Evolutionary conservation across 1,140 invertebrate species (phyloP).

Genomic region (Drosophila subpulchrella): DNA sequence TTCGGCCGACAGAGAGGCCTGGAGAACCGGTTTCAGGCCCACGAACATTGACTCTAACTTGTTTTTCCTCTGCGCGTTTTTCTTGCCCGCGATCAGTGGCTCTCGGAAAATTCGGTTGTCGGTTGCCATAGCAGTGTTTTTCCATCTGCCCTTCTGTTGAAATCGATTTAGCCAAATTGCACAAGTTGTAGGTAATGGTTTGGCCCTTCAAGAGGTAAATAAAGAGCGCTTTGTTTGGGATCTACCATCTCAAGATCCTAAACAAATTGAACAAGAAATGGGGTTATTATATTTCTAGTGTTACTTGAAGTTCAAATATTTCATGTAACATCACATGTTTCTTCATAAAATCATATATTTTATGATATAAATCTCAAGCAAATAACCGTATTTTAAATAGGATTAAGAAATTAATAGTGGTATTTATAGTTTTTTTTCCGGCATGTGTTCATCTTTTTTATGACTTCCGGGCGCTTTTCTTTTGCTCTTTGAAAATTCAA

Average conservation of each 20-base stretch:
- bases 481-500: constrained; percentile 26
- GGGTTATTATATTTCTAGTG: neutral
- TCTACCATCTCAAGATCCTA: neutral
- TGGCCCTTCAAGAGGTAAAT: neutral
- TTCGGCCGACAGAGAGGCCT: constrained; percentile 1
- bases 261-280: neutral
- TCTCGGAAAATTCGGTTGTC: constrained; percentile 36
- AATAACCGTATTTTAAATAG: constrained; percentile 4
- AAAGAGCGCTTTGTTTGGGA: neutral
- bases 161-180: constrained; percentile 7
- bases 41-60: constrained; percentile 31
- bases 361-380: neutral
- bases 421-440: constrained; percentile 8
- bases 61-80: constrained; percentile 14
- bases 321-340: too few relatives aligned
- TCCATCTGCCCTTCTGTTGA: constrained; percentile 15
- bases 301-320: too few relatives aligned
- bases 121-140: constrained; percentile 21
- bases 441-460: constrained; percentile 16
- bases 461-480: neutral
- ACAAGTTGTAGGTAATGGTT: neutral
- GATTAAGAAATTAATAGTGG: neutral
- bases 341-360: too few relatives aligned
- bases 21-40: constrained; percentile 37
- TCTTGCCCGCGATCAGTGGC: constrained; percentile 16